These are phyloP conservation scores for Rhadinocentrus ornatus DNA, from an alignment of 2,797 vertebrate species.

Conservation along the genomic window DNA sequence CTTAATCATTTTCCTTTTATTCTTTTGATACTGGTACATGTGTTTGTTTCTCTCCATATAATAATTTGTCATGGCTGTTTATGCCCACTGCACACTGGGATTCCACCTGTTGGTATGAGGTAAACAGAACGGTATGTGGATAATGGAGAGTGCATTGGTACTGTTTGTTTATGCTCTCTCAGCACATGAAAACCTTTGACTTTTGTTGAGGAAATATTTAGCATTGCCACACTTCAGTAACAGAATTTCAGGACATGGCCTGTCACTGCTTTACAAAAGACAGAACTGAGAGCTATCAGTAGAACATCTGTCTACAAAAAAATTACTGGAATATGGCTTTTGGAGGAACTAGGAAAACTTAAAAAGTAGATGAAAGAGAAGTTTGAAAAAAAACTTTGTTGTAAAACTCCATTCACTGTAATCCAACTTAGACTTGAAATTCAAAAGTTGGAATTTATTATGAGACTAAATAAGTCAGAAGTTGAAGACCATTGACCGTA, in stretches of 20 bases:
- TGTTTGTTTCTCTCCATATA: constrained; percentile 1
- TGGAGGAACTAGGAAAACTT: background rate
- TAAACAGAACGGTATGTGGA: background rate
- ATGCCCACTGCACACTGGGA: background rate
- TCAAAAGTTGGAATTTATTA: background rate
- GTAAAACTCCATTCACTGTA: background rate
- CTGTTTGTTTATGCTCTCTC: background rate
- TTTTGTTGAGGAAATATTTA: background rate
- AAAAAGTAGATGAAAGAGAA: background rate
- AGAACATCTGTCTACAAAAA: background rate
- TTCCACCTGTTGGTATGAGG: background rate
- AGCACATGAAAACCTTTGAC: background rate
- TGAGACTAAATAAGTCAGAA: background rate
- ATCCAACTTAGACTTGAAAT: background rate
- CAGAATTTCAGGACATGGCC: background rate
- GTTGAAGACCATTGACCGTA: no score
- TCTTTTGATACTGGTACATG: background rate
- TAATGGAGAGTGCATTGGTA: background rate
- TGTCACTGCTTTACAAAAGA: background rate
- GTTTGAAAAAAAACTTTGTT: background rate
- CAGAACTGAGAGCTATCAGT: background rate
- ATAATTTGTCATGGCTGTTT: background rate
- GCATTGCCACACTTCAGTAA: background rate
- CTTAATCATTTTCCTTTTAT: background rate
- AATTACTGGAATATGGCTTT: background rate